Evolutionary conservation across 2,888 invertebrate species (phyloP), one percentile per base, ranked within the genome.

Genomic region (Acanthococcus lagerstroemiae): DNA sequence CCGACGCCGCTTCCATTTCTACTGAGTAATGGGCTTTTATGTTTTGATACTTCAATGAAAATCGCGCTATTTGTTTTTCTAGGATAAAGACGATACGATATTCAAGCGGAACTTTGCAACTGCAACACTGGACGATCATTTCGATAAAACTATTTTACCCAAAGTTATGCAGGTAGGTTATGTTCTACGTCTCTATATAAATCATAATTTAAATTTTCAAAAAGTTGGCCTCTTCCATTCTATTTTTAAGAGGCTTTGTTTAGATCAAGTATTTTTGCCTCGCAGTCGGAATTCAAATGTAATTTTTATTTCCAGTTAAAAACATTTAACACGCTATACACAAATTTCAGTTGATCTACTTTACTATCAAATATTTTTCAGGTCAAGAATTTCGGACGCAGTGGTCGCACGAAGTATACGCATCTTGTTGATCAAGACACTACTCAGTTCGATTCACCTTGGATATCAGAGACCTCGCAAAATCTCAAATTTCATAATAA

Each of bases 361-460:
- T 27, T 54, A 30, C 4, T 48, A 9, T 15, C 21, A n/a, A 15
- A 22, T 25, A n/a, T 45, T 58, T 25, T 52, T 22, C 73, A 81
- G 81, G 99, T 99, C 50, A 99, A 99, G 80, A 97, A 99, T 79
- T 99, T 99, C 77, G 99, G 99, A 12, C 86, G 97, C 2, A 96
- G 97, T 58, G 97, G 97, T 4, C 84, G 99, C 61, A 97, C 99
- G 0, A 99, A 99, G 75, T 99, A 99, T 78, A 99, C 99, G 0
- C 99, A 99, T 79, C 80, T 99, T 74, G 96, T 99, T 0, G 97
- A 96, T 77, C 99, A 99, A 77, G 99, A 99, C 75, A 99, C 97
- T 0, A 99, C 99, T 0, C 90, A 92, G 74, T 95, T 95, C 73
- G 95, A 97, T 75, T 95, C 95, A 0, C 94, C 96, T 0, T 99